phyloP scores from a whole-genome alignment of 2,113 vertebrate genomes.

The Garra rufa region DNA sequence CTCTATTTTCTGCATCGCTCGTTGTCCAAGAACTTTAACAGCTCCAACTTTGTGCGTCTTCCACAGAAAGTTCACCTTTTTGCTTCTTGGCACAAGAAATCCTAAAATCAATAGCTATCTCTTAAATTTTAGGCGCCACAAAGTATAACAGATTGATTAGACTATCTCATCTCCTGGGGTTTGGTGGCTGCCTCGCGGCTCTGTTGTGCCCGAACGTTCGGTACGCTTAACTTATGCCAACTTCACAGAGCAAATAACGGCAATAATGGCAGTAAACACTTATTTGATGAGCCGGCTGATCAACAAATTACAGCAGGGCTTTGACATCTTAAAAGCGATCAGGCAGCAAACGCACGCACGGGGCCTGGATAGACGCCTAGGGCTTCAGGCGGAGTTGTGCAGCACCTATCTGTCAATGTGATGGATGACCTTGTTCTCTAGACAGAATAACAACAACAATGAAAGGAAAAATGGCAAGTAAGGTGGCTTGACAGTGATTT shows the following conservation, averaged over 20 bases:
- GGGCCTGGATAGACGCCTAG: not conserved
- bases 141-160: constrained; percentile 20
- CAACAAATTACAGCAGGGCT: constrained; percentile 24
- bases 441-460: constrained; percentile 41
- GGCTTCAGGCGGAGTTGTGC: constrained; percentile 27
- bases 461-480: constrained; percentile 19
- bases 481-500: constrained; percentile 46
- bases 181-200: not conserved
- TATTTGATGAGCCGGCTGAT: constrained; percentile 32
- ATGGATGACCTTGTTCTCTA: constrained; percentile 48
- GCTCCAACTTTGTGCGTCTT: constrained; percentile 22
- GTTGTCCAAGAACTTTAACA: not conserved
- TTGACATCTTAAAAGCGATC: constrained; percentile 26
- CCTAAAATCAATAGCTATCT: constrained; percentile 40
- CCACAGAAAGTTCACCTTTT: constrained; percentile 27
- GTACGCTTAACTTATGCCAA: not conserved
- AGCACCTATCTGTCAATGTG: constrained; percentile 45
- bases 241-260: not conserved
- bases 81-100: constrained; percentile 19
- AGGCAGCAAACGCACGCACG: not conserved
- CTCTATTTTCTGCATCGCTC: not conserved
- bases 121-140: constrained; percentile 22
- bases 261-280: constrained; percentile 7
- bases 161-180: constrained; percentile 2
- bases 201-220: not conserved